These are phyloP conservation scores for Diphyllodes magnificus DNA, from an alignment of 2,113 vertebrate species.

Conservation along the genomic window DNA sequence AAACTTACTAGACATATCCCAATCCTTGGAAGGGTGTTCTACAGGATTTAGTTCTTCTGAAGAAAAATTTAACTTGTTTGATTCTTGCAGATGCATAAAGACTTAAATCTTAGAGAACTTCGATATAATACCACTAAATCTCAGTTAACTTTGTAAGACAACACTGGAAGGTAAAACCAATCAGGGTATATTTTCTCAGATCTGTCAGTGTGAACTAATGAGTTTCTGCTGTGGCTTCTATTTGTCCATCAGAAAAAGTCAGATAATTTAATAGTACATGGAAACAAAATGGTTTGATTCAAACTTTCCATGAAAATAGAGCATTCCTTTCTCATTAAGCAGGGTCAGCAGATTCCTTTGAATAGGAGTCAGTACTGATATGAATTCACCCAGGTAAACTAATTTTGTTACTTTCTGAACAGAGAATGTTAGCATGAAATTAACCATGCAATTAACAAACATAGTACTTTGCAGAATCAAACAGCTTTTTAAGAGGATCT, in stretches of 20 bases:
- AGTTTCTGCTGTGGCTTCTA: not conserved
- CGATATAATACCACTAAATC: not conserved
- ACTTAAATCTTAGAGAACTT: not conserved
- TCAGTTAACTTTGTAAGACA: not conserved
- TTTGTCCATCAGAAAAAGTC: not conserved
- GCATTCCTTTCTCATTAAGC: not conserved
- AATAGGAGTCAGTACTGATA: not conserved
- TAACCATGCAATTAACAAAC: not conserved
- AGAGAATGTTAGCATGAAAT: not conserved
- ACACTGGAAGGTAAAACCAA: not conserved
- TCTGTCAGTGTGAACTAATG: not conserved
- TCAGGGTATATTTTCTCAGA: not conserved
- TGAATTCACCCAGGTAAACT: not conserved
- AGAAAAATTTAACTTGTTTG: not conserved
- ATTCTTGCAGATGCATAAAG: not conserved
- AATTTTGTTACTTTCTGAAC: not conserved
- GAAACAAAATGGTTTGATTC: not conserved
- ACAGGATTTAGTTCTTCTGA: not conserved
- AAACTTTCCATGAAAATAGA: not conserved
- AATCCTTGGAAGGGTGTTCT: not conserved
- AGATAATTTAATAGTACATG: not conserved
- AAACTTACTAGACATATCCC: not conserved
- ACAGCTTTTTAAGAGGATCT: not conserved
- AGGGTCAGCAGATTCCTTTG: not conserved
- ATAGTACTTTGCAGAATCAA: not conserved